Percentiles rank a stretch among this genome's conserved stretches.
phyloP scores from a whole-genome alignment of 2,888 invertebrate genomes.

The Watsonalla cultraria region DNA sequence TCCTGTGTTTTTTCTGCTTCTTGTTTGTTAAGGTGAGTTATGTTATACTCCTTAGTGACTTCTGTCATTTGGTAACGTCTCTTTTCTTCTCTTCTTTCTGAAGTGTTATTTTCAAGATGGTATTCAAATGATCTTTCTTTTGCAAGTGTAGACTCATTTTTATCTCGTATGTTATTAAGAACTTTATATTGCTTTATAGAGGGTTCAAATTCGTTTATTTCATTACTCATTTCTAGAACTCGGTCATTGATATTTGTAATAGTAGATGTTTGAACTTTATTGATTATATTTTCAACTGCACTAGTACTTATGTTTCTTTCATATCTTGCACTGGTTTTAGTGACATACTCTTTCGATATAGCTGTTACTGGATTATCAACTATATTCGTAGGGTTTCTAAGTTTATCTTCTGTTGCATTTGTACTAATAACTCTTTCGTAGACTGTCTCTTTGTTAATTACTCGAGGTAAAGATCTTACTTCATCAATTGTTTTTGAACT shows the following conservation, averaged over 20 bases:
- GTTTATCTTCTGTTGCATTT: not conserved
- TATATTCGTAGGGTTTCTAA: not conserved
- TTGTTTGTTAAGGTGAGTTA: not conserved
- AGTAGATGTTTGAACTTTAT: not conserved
- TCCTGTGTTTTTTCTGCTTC: no score
- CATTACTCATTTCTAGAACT: not conserved
- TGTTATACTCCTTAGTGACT: not conserved
- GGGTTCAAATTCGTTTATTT: conserved; percentile 1
- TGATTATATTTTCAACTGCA: not conserved
- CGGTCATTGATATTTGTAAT: not conserved
- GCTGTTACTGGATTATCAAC: not conserved
- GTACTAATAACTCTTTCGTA: not conserved
- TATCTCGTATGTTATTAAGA: not conserved
- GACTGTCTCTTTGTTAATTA: not conserved
- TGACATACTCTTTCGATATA: not conserved
- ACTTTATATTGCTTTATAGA: not conserved
- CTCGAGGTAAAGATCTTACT: not conserved
- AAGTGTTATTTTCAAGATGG: not conserved
- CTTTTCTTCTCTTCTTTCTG: not conserved
- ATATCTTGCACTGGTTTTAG: not conserved
- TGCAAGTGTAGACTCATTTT: not conserved
- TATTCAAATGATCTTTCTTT: not conserved
- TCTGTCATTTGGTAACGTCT: not conserved
- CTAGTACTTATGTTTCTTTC: not conserved
- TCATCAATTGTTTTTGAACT: not conserved